Evolutionary conservation across 2,113 vertebrate genomes (phyloP).

Genomic region (Drymodes brunneopygia): DNA sequence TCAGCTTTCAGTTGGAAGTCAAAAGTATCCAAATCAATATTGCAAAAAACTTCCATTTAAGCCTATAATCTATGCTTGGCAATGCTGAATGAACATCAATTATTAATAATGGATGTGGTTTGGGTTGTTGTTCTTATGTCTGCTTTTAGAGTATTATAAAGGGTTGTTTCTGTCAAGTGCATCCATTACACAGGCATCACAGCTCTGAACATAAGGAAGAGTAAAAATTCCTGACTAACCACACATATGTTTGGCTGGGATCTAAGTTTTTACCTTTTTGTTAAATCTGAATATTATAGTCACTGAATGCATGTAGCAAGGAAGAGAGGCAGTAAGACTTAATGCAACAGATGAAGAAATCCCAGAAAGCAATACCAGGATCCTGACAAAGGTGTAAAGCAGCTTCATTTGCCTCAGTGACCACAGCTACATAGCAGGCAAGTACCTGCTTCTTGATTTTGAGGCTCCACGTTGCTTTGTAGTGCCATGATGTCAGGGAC

Average conservation of each 20-base stretch:
- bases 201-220: background rate
- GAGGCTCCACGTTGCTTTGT: background rate
- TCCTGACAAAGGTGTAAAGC: background rate
- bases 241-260: background rate
- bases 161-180: slow-evolving; percentile 15
- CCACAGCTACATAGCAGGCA: background rate
- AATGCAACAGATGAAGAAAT: background rate
- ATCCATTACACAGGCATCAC: slow-evolving; percentile 36
- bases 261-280: background rate
- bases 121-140: slow-evolving; percentile 59
- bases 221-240: background rate
- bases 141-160: slow-evolving; percentile 65
- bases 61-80: slow-evolving; percentile 68
- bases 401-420: background rate
- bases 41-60: slow-evolving; percentile 63
- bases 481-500: background rate
- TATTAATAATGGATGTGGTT: slow-evolving; percentile 72
- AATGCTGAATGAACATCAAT: slow-evolving; percentile 66
- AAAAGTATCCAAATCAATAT: slow-evolving; percentile 50
- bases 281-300: background rate
- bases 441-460: background rate
- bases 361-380: background rate
- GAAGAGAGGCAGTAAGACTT: background rate
- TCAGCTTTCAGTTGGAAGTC: slow-evolving; percentile 33
- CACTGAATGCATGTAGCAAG: background rate